Base-by-base conservation (phyloP, 2,888 invertebrate species). In the Deilephila elpenor region DNA sequence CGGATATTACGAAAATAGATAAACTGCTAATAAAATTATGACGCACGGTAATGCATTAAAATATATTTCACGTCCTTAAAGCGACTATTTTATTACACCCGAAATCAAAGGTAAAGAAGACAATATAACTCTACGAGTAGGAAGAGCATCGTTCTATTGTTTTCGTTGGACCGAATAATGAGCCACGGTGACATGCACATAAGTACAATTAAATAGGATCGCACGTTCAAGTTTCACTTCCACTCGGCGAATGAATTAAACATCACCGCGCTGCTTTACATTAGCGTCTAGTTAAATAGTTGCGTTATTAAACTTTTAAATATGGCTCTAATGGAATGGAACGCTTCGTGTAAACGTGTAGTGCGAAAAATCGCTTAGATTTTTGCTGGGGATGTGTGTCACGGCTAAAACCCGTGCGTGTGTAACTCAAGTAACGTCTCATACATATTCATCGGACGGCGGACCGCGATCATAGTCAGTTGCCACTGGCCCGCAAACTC, bases 391-490 rank as follows among this genome's bases (percentile, higher is more conserved):
- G 87, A 92, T 92, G 88, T 93, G 86, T 94, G 93, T 93, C 94
- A 94, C 86, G 93, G 93, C 86, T 91, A 86, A 81, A 84, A 80
- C 82, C 79, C 84, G 83, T 87, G 87, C 88, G 88, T 89, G 89
- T 87, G 83, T 85, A 78, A 84, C 84, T 86, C 84, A 84, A 85
- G 84, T 84, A 82, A 80, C 79, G 79, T 77, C 87, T 92, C 89
- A 93, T 94, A 91, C 89, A 93, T 94, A 93, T 94, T 93, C 91
- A 93, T 84, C 77, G 82, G 85, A 83, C 86, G 83, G 84, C 84
- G 86, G 86, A 83, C 85, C 85, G 83, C 85, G 86, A 88, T 88
- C 83, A 84, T 85, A 87, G 84, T 82, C 79, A 84, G 83, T 89
- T 87, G 90, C 89, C 91, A 90, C 89, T 91, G 91, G 89, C 88